Percentiles rank a stretch among this genome's conserved stretches.
Evolutionary conservation across 2,113 vertebrate genomes (phyloP).

Genomic region (Parus major): DNA sequence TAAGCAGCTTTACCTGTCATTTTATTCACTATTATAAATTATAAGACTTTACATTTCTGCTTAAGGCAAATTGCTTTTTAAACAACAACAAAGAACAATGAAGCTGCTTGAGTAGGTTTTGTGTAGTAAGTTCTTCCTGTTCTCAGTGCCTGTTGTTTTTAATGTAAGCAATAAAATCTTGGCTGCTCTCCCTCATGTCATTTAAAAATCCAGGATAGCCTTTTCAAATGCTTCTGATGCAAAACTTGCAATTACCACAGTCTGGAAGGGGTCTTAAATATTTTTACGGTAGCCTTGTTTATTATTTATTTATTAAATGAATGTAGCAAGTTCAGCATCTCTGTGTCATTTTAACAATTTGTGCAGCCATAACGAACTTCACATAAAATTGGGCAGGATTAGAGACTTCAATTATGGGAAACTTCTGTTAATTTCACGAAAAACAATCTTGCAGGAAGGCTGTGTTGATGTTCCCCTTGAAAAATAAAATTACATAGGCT

Average conservation of each 20-base stretch:
- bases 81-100: not conserved
- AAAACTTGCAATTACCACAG: not conserved
- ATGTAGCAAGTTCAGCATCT: not conserved
- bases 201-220: not conserved
- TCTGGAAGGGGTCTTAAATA: not conserved
- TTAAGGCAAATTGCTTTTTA: not conserved
- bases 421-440: not conserved
- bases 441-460: not conserved
- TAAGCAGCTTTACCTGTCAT: not conserved
- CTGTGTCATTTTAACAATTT: not conserved
- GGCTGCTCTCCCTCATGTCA: not conserved
- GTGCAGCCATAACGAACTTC: not conserved
- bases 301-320: not conserved
- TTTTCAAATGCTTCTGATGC: not conserved
- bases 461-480: not conserved
- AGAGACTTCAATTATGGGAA: not conserved
- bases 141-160: not conserved
- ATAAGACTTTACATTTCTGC: not conserved
- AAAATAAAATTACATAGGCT: not conserved
- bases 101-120: not conserved
- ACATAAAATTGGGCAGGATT: not conserved
- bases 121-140: not conserved
- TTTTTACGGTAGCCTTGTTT: not conserved
- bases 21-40: not conserved
- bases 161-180: conserved; percentile 26